Conservation (phyloP, 2,113 vertebrate genomes). For the Orycteropus afer region DNA sequence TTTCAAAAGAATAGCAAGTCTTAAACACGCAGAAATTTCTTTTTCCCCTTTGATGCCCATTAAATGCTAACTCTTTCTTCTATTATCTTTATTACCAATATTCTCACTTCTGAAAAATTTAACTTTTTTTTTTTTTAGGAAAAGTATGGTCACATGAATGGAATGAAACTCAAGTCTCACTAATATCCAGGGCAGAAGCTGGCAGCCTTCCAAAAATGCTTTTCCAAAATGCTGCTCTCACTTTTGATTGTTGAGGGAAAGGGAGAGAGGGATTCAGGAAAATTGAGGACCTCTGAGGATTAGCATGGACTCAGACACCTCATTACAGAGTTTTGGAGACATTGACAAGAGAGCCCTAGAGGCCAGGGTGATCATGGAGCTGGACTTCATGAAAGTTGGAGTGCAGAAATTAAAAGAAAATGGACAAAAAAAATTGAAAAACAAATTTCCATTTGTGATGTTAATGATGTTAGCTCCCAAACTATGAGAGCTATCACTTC, state of each 20-base stretch:
- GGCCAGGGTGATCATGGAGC: background rate
- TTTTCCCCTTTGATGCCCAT: background rate
- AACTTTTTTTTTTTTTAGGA: background rate
- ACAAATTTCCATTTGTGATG: background rate
- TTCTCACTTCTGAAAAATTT: background rate
- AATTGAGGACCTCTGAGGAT: conserved; percentile 36
- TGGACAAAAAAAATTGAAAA: background rate
- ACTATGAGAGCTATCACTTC: background rate
- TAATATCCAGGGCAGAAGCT: conserved; percentile 52
- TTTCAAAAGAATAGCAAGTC: background rate
- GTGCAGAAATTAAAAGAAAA: background rate
- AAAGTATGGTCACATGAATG: conserved; percentile 32
- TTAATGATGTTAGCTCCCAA: background rate
- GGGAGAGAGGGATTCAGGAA: conserved; percentile 13
- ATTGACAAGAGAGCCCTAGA: background rate
- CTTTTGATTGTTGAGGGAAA: conserved; percentile 49
- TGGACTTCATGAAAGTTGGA: background rate
- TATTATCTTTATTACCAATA: conserved; percentile 21
- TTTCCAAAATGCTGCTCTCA: conserved; percentile 64
- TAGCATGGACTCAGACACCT: conserved; percentile 64
- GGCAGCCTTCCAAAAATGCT: conserved; percentile 73
- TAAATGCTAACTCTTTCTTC: background rate
- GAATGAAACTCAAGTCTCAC: conserved; percentile 63
- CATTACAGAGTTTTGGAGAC: conserved; percentile 18
- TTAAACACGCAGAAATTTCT: background rate